phyloP scores from a whole-genome alignment of 2,888 invertebrate species.

The Coelinius sp. region DNA sequence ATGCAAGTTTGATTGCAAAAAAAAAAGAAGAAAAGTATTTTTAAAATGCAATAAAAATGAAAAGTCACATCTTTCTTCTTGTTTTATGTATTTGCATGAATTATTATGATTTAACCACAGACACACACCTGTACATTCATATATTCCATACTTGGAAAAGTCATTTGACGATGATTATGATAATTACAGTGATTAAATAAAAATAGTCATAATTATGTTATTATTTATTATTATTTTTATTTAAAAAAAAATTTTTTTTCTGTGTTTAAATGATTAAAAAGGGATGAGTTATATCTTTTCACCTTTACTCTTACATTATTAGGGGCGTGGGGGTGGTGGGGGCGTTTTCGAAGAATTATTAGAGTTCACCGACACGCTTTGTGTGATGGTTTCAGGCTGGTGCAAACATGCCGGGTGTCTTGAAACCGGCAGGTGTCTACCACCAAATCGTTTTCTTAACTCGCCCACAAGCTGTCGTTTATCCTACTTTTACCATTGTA shows the following conservation, averaged over 20 bases:
- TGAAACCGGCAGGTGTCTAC: constrained; percentile 24
- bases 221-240: too few relatives aligned
- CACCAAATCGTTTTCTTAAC: constrained; percentile 53
- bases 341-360: constrained; percentile 9
- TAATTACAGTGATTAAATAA: too few relatives aligned
- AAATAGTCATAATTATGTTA: too few relatives aligned
- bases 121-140: too few relatives aligned
- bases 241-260: too few relatives aligned
- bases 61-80: not conserved
- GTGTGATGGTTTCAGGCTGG: constrained; percentile 13
- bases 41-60: too few relatives aligned
- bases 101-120: constrained; percentile 25
- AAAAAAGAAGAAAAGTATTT: constrained; percentile 13
- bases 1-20: constrained; percentile 44
- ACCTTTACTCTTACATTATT: not conserved
- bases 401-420: constrained; percentile 35
- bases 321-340: too few relatives aligned
- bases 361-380: constrained; percentile 37
- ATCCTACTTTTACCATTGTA: constrained; percentile 12
- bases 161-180: too few relatives aligned
- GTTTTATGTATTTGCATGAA: constrained; percentile 5
- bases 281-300: not conserved
- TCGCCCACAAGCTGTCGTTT: constrained; percentile 58
- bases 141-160: too few relatives aligned
- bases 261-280: not conserved